Conservation (phyloP, 1,140 invertebrate genomes). For the Pygmarrhopalites habei region DNA sequence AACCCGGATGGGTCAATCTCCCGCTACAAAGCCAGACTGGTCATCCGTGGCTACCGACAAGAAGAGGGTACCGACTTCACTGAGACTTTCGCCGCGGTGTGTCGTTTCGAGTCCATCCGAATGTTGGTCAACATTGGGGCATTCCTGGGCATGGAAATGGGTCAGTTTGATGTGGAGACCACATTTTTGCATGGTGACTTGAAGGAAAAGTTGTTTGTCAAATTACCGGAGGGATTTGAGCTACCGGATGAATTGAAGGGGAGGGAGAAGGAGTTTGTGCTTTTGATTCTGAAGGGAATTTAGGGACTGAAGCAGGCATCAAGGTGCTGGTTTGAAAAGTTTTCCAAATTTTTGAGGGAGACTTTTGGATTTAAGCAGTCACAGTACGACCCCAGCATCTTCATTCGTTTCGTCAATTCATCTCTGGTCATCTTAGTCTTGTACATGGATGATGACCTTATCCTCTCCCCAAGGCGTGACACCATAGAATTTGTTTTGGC, state of each 20-base stretch:
- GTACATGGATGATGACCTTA: constrained; percentile 45
- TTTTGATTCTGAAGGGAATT: constrained; percentile 38
- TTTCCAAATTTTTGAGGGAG: constrained; percentile 38
- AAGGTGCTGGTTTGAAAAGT: constrained; percentile 42
- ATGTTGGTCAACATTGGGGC: constrained; percentile 43
- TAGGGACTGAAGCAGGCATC: constrained; percentile 41
- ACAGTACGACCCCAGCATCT: constrained; percentile 42
- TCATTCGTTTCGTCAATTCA: constrained; percentile 27
- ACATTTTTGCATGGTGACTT: constrained; percentile 40
- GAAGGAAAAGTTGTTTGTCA: constrained; percentile 39
- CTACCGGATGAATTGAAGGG: not conserved
- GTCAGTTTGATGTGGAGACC: constrained; percentile 21
- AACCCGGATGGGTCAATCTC: not conserved
- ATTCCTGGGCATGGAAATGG: not conserved
- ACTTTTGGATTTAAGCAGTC: constrained; percentile 40
- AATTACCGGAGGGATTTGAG: constrained; percentile 35
- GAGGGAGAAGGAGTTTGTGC: too few species aligned
- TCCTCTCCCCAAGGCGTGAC: constrained; percentile 19
- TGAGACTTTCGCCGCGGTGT: constrained; percentile 44
- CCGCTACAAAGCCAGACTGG: constrained; percentile 26
- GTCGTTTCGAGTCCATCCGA: constrained; percentile 42
- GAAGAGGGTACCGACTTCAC: constrained; percentile 26
- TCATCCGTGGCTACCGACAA: constrained; percentile 29
- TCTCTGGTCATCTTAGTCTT: constrained; percentile 40
- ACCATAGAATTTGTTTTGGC: not conserved